Base-by-base conservation (phyloP, 2,888 invertebrate species). In the Diarsia rubi region DNA sequence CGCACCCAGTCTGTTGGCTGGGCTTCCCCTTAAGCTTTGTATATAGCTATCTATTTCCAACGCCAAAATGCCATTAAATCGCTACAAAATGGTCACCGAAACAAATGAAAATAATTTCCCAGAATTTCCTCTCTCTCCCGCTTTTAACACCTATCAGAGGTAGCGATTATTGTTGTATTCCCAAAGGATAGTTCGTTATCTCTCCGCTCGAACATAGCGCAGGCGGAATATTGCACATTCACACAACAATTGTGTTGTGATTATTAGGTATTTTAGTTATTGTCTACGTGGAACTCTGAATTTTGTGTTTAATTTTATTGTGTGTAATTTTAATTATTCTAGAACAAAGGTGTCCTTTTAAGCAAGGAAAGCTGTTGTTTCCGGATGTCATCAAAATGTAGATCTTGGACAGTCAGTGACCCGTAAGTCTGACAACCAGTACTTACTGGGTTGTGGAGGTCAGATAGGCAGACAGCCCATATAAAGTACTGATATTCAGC, bases 111-210 rank as follows among this genome's bases (percentile, higher is more conserved):
- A 24, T 21, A 19, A 21, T 57, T 57, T 57, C 0, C 21, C 21
- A 57, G 45, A 24, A 72, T 72, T 24, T 54, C 21, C 44, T 21
- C 44, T 45, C 19, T 21, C 44, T 45, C 21, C 45, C 16, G 37
- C 72, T 59, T 57, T 57, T 59, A 72, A 47, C 72, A 72, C 72
- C 37, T 45, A 21, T 27, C 57, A n/a, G 44, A 11, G 8, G 5
- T 16, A 37, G 21, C 45, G 54, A n/a, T 72, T 72, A 47, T 57
- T 57, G 45, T 31, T 11, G 16, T 16, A 37, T 16, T 59, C 72
- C 72, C 72, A 21, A 8, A 21, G 57, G 72, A 45, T 72, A 16
- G 73, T 72, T 72, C 73, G 72, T 72, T 72, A 72, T 72, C 73
- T 72, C 24, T 19, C 8, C 44, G n/a, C 21, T 21, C 24, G 16